A percentile compares a stretch with the other conserved stretches of the same genome.
Conservation (phyloP, 2,888 invertebrate genomes). For the Xylota sylvarum region DNA sequence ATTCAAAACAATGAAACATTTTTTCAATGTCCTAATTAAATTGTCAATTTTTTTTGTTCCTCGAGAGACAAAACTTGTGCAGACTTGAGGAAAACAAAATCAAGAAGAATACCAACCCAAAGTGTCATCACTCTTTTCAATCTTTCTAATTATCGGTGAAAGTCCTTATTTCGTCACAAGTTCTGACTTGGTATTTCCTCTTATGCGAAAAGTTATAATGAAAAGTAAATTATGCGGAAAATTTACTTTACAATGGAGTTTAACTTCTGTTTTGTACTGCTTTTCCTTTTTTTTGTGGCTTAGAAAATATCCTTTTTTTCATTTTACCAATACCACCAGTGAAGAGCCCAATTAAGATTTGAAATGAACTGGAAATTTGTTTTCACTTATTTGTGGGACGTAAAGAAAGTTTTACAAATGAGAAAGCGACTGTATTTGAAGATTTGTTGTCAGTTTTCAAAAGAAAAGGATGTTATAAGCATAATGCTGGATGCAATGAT, state of each 20-base stretch:
- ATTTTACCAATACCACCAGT: not conserved
- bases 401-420: conserved; percentile 4
- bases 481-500: not conserved
- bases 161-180: not conserved
- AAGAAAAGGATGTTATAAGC: not conserved
- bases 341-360: conserved; percentile 27
- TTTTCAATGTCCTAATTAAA: no score
- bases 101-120: not conserved
- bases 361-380: conserved; percentile 30
- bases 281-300: not conserved
- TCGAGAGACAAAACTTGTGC: not conserved
- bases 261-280: not conserved
- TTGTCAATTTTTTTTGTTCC: no score
- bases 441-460: not conserved
- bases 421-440: not conserved
- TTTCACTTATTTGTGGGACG: not conserved
- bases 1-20: no score
- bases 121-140: conserved; percentile 7
- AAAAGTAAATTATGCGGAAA: conserved; percentile 49
- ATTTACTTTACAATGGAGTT: conserved; percentile 14
- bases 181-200: not conserved
- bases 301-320: not conserved
- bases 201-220: conserved; percentile 30
- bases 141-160: not conserved
- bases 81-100: not conserved